Base-by-base conservation (phyloP, 2,888 invertebrate species). In the Amphiduros pacificus region DNA sequence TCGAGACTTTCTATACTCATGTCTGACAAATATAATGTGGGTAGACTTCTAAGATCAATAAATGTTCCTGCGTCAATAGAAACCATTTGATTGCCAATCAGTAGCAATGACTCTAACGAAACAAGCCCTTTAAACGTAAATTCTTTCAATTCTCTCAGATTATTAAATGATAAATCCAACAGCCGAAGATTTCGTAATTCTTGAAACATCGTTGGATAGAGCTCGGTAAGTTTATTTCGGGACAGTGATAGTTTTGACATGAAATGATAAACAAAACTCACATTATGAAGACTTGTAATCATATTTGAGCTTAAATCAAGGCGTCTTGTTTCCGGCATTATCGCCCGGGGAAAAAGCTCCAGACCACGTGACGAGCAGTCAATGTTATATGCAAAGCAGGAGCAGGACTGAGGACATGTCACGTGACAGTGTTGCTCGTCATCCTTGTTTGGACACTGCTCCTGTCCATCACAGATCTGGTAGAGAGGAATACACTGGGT, bases 381-480 rank as follows among this genome's bases (percentile, higher is more conserved):
- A 17, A 44, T 22, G 5, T 6, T 11, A n/a, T 20, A 44, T 4
- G 6, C 44, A 20, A 20, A n/a, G 22, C 44, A 44, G 5, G 44
- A 20, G 44, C 44, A 44, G n/a, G n/a, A 20, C 5, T 44, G 5
- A 9, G 44, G 44, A 44, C 44, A 44, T 9, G 5, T 44, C n/a
- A n/a, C 5, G 5, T 44, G n/a, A 17, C 61, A 61, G 52, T 48
- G 36, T 32, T 40, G 32, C 24, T 61, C 61, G 28, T 61, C 61
- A 31, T 61, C 54, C 14, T 48, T 55, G 2, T 44, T 48, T 1
- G 20, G 55, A 44, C 61, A 61, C 22, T 61, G 55, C 1, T 41
- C n/a, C 14, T 49, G 11, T 2, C 55, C 55, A 36, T 61, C 55
- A 36, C 61, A 61, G n/a, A 40, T 22, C n/a, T 50, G 55, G 17